Base-by-base conservation (phyloP, 1,140 invertebrate genomes). In the Leptonema lineaticorne region DNA sequence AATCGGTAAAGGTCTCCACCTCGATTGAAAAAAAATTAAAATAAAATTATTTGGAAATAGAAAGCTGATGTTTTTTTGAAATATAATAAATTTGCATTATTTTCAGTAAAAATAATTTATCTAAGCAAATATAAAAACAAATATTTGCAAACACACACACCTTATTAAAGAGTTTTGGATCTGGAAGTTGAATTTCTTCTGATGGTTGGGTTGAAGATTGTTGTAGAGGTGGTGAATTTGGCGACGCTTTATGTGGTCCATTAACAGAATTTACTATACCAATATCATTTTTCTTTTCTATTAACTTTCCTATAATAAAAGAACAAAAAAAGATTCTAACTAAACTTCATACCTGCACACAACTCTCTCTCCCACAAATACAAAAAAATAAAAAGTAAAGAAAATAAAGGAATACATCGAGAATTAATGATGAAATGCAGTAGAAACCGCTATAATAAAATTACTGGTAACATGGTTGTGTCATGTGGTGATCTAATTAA, bases 271-370 rank as follows among this genome's bases (percentile, higher is more conserved):
- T 80, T 27, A 79, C 78, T 33, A 79, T 82, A 74, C 76, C 72
- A 60, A 78, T 81, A 74, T 86, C 85, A 74, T 80, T 83, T 77
- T 82, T 83, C 78, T 87, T 88, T 70, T 88, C 86, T 33, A 87
- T 83, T 73, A 87, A 84, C 82, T 83, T 83, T 46, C 81, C 85
- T 86, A 74, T 4, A 79, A n/a, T n/a, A n/a, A n/a, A 46, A 29
- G 24, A 6, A 20, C 9, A 37, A 16, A 45, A 26, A 62, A 58
- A 16, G n/a, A 37, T 5, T 59, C 9, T 60, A 60, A 60, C n/a
- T n/a, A n/a, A 9, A 56, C 18, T 29, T 27, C 6, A 53, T 24
- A 45, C 2, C 16, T n/a, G n/a, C n/a, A n/a, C n/a, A n/a, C n/a
- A n/a, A n/a, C n/a, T n/a, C n/a, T n/a, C n/a, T n/a, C n/a, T n/a